A percentile compares a stretch with the other conserved stretches of the same genome.
Conservation (phyloP, 2,888 invertebrate species). For the Iphiclides podalirius region DNA sequence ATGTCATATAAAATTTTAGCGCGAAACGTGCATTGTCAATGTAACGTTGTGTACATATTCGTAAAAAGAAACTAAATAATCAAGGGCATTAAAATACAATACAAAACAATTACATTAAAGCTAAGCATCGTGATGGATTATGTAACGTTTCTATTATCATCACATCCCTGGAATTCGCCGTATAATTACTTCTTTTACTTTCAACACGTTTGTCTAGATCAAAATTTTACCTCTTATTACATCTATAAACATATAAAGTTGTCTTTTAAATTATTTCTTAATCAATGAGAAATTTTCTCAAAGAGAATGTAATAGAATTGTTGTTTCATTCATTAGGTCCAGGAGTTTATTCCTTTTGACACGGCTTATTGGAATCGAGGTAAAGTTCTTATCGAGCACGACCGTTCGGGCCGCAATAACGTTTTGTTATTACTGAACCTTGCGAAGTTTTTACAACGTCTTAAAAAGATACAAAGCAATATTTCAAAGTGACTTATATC, state of each 20-base stretch:
- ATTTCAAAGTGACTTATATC: not conserved
- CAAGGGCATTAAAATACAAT: too few relatives aligned
- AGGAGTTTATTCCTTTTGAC: slow-evolving; percentile 1
- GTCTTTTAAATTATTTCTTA: not conserved
- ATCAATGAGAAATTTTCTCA: not conserved
- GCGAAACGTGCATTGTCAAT: not conserved
- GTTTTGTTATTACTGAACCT: slow-evolving; percentile 12
- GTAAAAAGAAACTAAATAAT: too few relatives aligned
- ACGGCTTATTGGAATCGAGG: not conserved
- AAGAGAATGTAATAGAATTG: slow-evolving; percentile 1
- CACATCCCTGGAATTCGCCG: too few relatives aligned
- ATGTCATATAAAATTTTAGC: slow-evolving; percentile 1
- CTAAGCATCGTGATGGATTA: too few relatives aligned
- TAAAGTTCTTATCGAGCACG: slow-evolving; percentile 1
- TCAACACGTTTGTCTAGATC: too few relatives aligned
- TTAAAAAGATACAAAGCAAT: slow-evolving; percentile 3
- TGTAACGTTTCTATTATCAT: too few relatives aligned
- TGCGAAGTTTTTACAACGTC: slow-evolving; percentile 9
- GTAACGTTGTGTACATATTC: not conserved
- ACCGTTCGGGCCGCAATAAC: not conserved
- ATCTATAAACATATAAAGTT: too few relatives aligned
- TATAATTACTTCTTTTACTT: too few relatives aligned
- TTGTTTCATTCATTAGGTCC: slow-evolving; percentile 8
- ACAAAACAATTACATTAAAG: too few relatives aligned
- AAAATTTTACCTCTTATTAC: too few relatives aligned